Evolutionary conservation across 2,888 invertebrate genomes (phyloP).

Genomic region (Kryphioiulus occultus): DNA sequence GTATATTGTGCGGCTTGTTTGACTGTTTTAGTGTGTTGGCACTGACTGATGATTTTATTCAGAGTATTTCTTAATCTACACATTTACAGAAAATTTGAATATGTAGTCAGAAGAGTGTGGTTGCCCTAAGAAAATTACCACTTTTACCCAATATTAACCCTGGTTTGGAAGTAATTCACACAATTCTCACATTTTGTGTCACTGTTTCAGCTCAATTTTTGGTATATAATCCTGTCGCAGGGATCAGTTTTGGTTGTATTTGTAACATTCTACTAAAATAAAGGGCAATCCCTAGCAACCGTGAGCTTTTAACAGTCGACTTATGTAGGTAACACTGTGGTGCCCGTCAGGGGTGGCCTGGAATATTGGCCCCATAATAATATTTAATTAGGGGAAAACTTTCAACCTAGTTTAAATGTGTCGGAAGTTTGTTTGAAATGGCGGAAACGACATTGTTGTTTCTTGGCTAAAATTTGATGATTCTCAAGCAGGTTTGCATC

Average conservation of each 20-base stretch:
- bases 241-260: background rate
- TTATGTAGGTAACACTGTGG: slow-evolving; percentile 9
- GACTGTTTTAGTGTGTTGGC: too few relatives aligned
- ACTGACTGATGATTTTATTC: too few relatives aligned
- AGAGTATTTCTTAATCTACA: too few relatives aligned
- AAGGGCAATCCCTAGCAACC: background rate
- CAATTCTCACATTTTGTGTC: too few relatives aligned
- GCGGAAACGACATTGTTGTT: background rate
- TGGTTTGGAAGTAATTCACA: too few relatives aligned
- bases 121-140: too few relatives aligned
- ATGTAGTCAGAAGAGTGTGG: too few relatives aligned
- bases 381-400: slow-evolving; percentile 33
- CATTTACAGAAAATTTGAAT: too few relatives aligned
- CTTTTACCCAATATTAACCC: too few relatives aligned
- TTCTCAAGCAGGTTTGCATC: background rate
- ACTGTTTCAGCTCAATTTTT: too few relatives aligned
- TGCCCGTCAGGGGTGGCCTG: background rate
- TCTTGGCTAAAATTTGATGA: background rate
- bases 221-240: too few relatives aligned
- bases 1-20: too few relatives aligned
- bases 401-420: slow-evolving; percentile 9
- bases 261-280: background rate
- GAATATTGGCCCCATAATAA: background rate
- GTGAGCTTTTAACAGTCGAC: background rate
- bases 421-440: background rate